phyloP scores from a whole-genome alignment of 2,888 invertebrate genomes.

The Cerceris ruficornis region DNA sequence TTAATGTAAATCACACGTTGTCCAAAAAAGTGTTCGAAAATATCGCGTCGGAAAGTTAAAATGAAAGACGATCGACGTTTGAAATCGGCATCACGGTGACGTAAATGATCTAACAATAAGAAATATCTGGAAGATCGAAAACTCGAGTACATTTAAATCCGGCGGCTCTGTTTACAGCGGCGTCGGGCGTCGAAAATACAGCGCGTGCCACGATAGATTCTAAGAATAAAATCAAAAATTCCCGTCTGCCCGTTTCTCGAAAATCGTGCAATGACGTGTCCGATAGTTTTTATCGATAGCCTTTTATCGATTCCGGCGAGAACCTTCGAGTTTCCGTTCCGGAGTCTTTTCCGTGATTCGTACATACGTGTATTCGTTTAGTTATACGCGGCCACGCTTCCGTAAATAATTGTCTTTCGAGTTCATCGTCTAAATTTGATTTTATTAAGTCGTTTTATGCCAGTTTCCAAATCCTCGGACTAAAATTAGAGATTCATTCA shows the following conservation, averaged over 20 bases:
- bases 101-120: constrained; percentile 29
- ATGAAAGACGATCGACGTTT: not conserved
- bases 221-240: constrained; percentile 37
- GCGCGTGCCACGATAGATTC: constrained; percentile 2
- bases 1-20: not conserved
- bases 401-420: too few relatives aligned
- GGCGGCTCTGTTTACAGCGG: constrained; percentile 34
- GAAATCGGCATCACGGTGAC: constrained; percentile 31
- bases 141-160: constrained; percentile 33
- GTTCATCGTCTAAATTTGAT: too few relatives aligned
- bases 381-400: too few relatives aligned
- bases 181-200: constrained; percentile 35
- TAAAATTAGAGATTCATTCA: not conserved
- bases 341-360: too few relatives aligned
- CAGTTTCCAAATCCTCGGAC: not conserved
- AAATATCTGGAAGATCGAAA: constrained; percentile 32
- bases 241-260: not conserved
- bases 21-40: too few relatives aligned
- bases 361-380: too few relatives aligned
- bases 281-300: not conserved
- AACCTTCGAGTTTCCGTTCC: not conserved
- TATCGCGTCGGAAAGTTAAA: too few relatives aligned
- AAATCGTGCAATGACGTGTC: not conserved
- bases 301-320: not conserved
- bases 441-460: too few relatives aligned